Percentiles rank a stretch among this genome's conserved stretches.
These are phyloP conservation scores for Tinamus guttatus DNA, from an alignment of 2,113 vertebrate genomes.

Conservation along the genomic window DNA sequence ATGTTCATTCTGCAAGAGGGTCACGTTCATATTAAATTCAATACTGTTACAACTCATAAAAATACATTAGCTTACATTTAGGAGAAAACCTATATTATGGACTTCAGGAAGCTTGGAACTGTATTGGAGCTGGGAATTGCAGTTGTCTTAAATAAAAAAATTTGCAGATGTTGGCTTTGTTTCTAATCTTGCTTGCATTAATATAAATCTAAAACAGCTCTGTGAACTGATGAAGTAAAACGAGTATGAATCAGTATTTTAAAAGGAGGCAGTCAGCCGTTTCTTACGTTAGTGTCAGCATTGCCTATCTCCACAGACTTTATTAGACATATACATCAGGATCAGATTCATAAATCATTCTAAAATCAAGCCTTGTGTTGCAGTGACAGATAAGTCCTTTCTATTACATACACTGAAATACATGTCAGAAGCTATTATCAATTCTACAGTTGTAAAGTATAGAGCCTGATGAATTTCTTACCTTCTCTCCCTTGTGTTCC, in stretches of 20 bases:
- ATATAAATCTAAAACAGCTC: neutral
- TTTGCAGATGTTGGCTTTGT: neutral
- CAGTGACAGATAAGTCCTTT: neutral
- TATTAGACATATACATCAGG: neutral
- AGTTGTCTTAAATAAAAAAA: neutral
- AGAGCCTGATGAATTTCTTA: fast-evolving
- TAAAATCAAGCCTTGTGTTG: neutral
- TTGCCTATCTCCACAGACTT: neutral
- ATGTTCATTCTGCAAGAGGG: neutral
- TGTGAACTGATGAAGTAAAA: slow-evolving; percentile 1
- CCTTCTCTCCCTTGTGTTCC: neutral
- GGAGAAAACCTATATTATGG: neutral
- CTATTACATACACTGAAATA: neutral
- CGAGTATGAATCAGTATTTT: slow-evolving; percentile 26
- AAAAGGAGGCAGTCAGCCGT: neutral
- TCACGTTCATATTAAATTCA: neutral
- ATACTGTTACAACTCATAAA: neutral
- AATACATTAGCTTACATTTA: neutral
- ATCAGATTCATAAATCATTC: neutral
- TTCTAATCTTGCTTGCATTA: neutral
- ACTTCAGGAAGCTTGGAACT: neutral
- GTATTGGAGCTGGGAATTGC: neutral
- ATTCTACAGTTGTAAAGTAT: neutral
- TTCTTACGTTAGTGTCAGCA: slow-evolving; percentile 2
- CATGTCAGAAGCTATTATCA: neutral